Percentiles rank a stretch among this genome's conserved stretches.
Evolutionary conservation across 2,888 invertebrate species (phyloP).

Genomic region (Oasisia sp.): DNA sequence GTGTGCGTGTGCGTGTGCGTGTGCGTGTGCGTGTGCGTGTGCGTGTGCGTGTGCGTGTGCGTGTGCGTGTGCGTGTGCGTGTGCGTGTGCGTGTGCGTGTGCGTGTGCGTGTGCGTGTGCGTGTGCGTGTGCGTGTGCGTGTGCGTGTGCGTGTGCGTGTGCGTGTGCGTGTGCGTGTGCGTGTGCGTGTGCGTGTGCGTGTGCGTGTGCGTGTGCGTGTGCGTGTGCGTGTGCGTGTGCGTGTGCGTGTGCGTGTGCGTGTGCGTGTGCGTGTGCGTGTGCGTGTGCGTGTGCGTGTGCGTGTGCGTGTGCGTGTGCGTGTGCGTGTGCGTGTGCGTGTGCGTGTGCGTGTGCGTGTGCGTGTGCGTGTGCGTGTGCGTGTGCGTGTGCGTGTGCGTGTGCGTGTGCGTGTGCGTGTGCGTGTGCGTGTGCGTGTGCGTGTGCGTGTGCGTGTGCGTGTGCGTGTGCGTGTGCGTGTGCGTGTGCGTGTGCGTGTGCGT

Average conservation of each 20-base stretch:
- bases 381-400: no score
- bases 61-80: not conserved
- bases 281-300: not conserved
- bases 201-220: not conserved
- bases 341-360: no score
- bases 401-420: no score
- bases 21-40: not conserved
- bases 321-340: no score
- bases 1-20: not conserved
- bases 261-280: not conserved
- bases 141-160: not conserved
- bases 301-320: no score
- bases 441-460: no score
- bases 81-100: not conserved
- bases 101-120: not conserved
- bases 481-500: no score
- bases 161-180: no score
- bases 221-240: not conserved
- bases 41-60: not conserved
- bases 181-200: no score
- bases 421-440: no score
- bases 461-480: no score
- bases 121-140: not conserved
- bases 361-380: no score
- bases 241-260: not conserved